Evolutionary conservation across 2,797 vertebrate species (phyloP).

Genomic region (Chelidonichthys spinosus): DNA sequence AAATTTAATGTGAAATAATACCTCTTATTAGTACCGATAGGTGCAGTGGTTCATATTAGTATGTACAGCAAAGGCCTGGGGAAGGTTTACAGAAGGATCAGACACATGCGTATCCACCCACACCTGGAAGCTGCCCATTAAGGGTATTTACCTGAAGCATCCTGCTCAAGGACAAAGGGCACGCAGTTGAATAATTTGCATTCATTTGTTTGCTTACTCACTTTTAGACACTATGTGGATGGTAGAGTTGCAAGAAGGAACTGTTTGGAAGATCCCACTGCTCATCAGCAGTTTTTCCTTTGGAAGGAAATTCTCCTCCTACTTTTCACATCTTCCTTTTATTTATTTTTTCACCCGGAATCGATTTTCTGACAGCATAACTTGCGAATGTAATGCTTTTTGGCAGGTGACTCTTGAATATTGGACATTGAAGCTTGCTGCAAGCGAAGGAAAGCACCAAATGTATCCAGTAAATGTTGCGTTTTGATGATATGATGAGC

Average conservation of each 20-base stretch:
- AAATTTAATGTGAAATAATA: conserved; percentile 43
- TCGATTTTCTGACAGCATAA: conserved; percentile 41
- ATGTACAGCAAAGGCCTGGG: conserved; percentile 40
- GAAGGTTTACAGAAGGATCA: conserved; percentile 11
- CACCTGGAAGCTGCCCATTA: conserved; percentile 46
- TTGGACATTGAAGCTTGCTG: conserved; percentile 24
- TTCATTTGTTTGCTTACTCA: conserved; percentile 38
- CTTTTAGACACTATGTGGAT: not conserved
- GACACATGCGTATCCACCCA: not conserved
- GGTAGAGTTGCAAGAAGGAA: not conserved
- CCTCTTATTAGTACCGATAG: conserved; percentile 27
- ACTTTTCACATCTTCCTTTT: conserved; percentile 26
- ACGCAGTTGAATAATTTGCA: conserved; percentile 35
- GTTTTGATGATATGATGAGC: conserved; percentile 31
- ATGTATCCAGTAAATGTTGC: conserved; percentile 22
- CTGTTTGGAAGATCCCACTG: conserved; percentile 11
- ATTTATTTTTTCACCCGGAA: conserved; percentile 25
- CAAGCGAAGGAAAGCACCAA: conserved; percentile 14
- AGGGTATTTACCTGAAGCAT: conserved; percentile 40
- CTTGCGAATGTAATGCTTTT: conserved; percentile 34
- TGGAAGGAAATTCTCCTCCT: conserved; percentile 24
- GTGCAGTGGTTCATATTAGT: conserved; percentile 45
- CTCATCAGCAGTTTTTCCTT: conserved; percentile 13
- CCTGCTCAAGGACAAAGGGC: conserved; percentile 33
- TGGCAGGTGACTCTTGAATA: conserved; percentile 42